Percentiles rank a stretch among this genome's conserved stretches.
These are phyloP conservation scores for Siniperca obscura DNA, from an alignment of 2,797 vertebrate genomes.

Conservation along the genomic window DNA sequence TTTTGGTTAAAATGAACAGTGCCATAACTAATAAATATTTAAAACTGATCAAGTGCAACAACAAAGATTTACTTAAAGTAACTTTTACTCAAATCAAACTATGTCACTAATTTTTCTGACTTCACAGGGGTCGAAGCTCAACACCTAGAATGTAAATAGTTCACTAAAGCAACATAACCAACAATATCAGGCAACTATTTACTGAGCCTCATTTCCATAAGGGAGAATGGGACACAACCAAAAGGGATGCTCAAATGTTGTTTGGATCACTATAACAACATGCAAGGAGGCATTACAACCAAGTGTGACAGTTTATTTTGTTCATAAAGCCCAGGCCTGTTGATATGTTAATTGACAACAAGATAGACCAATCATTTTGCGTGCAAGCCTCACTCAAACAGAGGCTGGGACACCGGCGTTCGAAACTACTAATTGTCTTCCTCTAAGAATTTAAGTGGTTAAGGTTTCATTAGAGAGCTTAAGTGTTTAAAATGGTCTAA, in stretches of 20 bases:
- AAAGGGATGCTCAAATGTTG: background rate
- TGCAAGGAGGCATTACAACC: background rate
- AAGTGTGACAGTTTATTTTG: background rate
- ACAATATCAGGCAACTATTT: background rate
- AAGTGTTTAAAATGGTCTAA: slow-evolving; percentile 1
- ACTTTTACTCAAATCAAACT: background rate
- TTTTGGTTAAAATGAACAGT: background rate
- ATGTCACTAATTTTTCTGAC: background rate
- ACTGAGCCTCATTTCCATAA: background rate
- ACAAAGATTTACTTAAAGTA: background rate
- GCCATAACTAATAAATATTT: background rate
- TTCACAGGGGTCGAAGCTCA: background rate
- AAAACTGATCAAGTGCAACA: background rate
- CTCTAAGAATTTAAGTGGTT: background rate
- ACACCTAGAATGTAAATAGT: background rate
- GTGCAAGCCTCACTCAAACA: background rate
- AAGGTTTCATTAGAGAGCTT: background rate
- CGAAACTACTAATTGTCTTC: no score
- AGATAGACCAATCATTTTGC: background rate
- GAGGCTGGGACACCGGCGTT: background rate
- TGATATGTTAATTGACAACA: background rate
- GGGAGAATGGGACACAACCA: background rate
- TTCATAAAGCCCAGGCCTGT: background rate
- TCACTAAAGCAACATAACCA: background rate
- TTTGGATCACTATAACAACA: background rate